phyloP scores from a whole-genome alignment of 1,140 invertebrate genomes.

The Trichogramma pretiosum region DNA sequence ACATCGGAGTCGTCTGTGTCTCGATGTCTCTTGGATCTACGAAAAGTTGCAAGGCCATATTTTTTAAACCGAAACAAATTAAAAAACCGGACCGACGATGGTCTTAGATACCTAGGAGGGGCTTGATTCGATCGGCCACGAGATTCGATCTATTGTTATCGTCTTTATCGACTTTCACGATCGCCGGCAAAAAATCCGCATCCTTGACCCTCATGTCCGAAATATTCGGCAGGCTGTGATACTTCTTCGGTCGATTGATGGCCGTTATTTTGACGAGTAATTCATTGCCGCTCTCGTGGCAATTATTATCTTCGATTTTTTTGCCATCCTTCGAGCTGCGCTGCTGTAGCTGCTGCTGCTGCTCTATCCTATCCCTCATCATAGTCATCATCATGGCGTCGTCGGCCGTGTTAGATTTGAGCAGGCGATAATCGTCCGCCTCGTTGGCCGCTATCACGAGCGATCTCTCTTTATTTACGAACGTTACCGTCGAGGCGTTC shows the following conservation, averaged over 20 bases:
- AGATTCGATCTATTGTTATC: too few relatives aligned
- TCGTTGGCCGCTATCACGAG: too few relatives aligned
- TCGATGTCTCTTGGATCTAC: background rate
- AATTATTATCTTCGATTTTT: background rate
- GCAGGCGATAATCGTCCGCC: background rate
- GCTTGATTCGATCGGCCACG: too few relatives aligned
- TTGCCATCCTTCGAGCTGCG: background rate
- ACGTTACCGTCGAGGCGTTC: background rate
- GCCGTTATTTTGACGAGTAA: too few relatives aligned
- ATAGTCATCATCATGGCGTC: background rate
- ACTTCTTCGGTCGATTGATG: background rate
- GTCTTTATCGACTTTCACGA: background rate
- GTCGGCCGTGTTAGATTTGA: background rate
- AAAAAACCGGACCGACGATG: too few relatives aligned
- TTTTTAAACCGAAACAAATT: too few relatives aligned
- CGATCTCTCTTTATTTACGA: background rate
- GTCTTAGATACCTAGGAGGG: too few relatives aligned
- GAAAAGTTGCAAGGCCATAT: too few relatives aligned
- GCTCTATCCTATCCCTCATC: background rate
- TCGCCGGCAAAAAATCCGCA: too few relatives aligned
- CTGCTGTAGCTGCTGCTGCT: background rate
- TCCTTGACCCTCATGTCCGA: background rate
- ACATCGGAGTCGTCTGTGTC: background rate
- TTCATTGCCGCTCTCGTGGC: too few relatives aligned
- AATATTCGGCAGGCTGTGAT: slow-evolving; percentile 7